These are phyloP conservation scores for Thymelicus acteon DNA, from an alignment of 2,888 invertebrate genomes.

Conservation along the genomic window DNA sequence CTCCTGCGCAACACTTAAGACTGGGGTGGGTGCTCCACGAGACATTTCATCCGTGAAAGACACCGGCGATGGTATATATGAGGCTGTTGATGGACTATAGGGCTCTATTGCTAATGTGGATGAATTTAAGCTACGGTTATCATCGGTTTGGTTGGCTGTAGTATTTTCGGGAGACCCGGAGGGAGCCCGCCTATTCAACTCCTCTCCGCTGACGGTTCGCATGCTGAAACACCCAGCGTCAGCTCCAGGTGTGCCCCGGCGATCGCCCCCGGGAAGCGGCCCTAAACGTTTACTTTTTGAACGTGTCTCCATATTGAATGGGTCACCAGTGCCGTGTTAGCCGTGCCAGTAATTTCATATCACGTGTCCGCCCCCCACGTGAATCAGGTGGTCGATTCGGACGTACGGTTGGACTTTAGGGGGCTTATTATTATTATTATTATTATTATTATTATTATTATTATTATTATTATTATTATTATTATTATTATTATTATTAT, in stretches of 20 bases:
- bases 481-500: too few relatives aligned
- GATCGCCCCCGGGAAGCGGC: constrained; percentile 38
- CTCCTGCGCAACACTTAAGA: constrained; percentile 33
- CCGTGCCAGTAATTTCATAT: constrained; percentile 25
- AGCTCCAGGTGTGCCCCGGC: constrained; percentile 31
- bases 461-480: too few relatives aligned
- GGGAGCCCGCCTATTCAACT: constrained; percentile 25
- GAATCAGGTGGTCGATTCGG: neutral
- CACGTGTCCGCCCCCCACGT: constrained; percentile 38
- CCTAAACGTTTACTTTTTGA: constrained; percentile 17
- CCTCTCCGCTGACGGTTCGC: neutral
- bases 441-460: too few relatives aligned
- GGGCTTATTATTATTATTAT: too few relatives aligned
- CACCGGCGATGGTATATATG: neutral
- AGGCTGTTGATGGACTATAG: neutral
- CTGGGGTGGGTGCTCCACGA: neutral
- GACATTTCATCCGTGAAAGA: neutral
- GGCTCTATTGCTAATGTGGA: neutral
- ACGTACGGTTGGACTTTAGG: too few relatives aligned
- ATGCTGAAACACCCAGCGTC: too few relatives aligned
- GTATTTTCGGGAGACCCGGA: neutral
- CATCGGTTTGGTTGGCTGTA: neutral
- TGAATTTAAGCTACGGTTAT: neutral
- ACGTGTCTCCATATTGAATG: constrained; percentile 25
- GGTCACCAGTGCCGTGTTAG: constrained; percentile 36